These are phyloP conservation scores for Parnassius apollo DNA, from an alignment of 2,888 invertebrate species.

Conservation along the genomic window DNA sequence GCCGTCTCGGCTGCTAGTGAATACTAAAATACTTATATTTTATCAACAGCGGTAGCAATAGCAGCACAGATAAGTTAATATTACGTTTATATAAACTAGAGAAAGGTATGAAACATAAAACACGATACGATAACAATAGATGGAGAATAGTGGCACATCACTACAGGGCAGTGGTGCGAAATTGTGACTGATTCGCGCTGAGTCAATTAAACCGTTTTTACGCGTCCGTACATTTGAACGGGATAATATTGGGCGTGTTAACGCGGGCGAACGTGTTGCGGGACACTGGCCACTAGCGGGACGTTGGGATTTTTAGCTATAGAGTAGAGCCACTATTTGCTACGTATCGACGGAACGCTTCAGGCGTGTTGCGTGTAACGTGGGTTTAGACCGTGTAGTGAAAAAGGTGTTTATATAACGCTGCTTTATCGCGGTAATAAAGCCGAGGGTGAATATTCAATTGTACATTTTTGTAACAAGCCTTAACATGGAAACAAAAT, in stretches of 20 bases:
- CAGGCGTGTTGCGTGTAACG: slow-evolving; percentile 12
- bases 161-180: slow-evolving; percentile 41
- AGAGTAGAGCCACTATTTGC: slow-evolving; percentile 28
- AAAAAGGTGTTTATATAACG: neutral
- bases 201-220: slow-evolving; percentile 77
- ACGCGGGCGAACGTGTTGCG: slow-evolving; percentile 31
- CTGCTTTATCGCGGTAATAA: too few species aligned
- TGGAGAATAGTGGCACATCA: slow-evolving; percentile 8
- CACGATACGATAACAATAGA: neutral
- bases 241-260: slow-evolving; percentile 52
- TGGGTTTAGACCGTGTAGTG: slow-evolving; percentile 4
- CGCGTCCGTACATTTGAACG: slow-evolving; percentile 64
- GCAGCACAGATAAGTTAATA: too few species aligned
- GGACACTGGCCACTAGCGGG: slow-evolving; percentile 28
- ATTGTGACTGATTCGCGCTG: slow-evolving; percentile 68
- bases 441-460: too few species aligned
- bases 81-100: too few species aligned
- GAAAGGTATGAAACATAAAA: neutral
- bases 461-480: too few species aligned
- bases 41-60: too few species aligned
- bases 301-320: slow-evolving; percentile 30
- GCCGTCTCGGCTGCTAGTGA: too few species aligned
- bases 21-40: too few species aligned
- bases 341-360: slow-evolving; percentile 22
- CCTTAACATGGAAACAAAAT: too few species aligned